Base-by-base conservation (phyloP, 2,113 vertebrate genomes). In the Trochalopteron elliotii region DNA sequence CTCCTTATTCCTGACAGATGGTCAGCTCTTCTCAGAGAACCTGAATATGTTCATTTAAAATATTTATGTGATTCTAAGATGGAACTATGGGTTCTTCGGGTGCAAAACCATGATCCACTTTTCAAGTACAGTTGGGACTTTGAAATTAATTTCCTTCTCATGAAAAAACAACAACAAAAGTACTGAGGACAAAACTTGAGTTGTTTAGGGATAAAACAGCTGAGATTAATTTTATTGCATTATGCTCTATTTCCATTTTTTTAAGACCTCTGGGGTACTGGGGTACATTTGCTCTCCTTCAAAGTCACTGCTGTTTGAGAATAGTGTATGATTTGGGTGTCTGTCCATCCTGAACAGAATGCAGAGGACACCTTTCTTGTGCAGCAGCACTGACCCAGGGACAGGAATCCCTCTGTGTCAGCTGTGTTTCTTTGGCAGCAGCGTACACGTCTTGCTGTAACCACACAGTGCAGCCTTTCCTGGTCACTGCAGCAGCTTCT, bases 1-100 rank as follows among this genome's bases (percentile, higher is more conserved):
- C 85, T 79, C 70, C 82, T 89, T 93, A 55, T 70, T 94, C 81
- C 56, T 86, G 86, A 61, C 93, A 97, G 88, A 93, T 94, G 82
- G 86, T 68, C 77, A 81, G 56, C 47, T 87, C 75, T 89, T 94
- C 80, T 74, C 74, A 42, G 87, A 93, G 65, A 79, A 79, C 50
- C 49, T 49, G 31, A 75, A 35, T 27, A 71, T n/a, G 39, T 53
- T 81, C 35, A 15, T 61, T 71, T 50, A n/a, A 95, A 82, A 83
- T 40, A 87, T 81, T 90, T 60, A 67, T 1, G 1, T 76, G 72
- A 40, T 75, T 87, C 87, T 78, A 45, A 83, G 42, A 72, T 15
- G 24, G 31, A 87, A 47, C 18, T 50, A 11, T 8, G 33, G 10
- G 13, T 47, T 68, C 55, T 69, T 60, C 1, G 3, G 24, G 37